Percentiles rank a stretch among this genome's conserved stretches.
phyloP scores from a whole-genome alignment of 2,797 vertebrate species.

The Pterois miles region DNA sequence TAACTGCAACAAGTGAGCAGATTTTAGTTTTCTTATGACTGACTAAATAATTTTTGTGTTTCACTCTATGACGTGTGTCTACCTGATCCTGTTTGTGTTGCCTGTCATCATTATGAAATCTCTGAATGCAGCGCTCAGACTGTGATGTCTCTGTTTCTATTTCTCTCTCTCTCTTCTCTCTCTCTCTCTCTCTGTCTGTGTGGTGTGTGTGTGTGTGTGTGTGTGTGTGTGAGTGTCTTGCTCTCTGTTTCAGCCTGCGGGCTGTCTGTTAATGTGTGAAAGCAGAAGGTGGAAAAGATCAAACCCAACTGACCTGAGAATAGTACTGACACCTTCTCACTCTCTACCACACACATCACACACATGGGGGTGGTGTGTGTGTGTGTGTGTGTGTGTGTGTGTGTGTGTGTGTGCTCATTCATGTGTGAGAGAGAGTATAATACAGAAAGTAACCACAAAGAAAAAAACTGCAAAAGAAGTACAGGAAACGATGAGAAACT shows the following conservation, averaged over 20 bases:
- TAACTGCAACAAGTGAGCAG: conserved; percentile 29
- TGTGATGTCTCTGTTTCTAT: conserved; percentile 42
- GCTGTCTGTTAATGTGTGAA: conserved; percentile 76
- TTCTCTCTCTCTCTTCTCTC: no score
- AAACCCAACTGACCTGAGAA: conserved; percentile 79
- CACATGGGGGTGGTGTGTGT: no score
- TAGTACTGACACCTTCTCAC: conserved; percentile 76
- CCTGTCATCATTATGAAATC: conserved; percentile 42
- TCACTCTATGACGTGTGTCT: conserved; percentile 9
- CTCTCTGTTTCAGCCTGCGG: conserved; percentile 65
- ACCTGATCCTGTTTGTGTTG: conserved; percentile 20
- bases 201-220: conserved; percentile 1
- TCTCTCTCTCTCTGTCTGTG: background rate
- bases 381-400: background rate
- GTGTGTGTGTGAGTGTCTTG: conserved; percentile 4
- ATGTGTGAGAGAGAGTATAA: background rate
- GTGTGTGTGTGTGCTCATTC: conserved; percentile 21
- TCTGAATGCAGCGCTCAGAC: conserved; percentile 38
- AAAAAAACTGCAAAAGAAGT: background rate
- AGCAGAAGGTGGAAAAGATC: conserved; percentile 80
- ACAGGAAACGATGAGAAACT: background rate
- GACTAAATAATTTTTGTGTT: background rate
- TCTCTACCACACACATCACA: conserved; percentile 54
- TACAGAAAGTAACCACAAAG: background rate
- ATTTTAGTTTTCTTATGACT: conserved; percentile 2